phyloP scores from a whole-genome alignment of 1,140 invertebrate species.

The Liolophura sinensis region DNA sequence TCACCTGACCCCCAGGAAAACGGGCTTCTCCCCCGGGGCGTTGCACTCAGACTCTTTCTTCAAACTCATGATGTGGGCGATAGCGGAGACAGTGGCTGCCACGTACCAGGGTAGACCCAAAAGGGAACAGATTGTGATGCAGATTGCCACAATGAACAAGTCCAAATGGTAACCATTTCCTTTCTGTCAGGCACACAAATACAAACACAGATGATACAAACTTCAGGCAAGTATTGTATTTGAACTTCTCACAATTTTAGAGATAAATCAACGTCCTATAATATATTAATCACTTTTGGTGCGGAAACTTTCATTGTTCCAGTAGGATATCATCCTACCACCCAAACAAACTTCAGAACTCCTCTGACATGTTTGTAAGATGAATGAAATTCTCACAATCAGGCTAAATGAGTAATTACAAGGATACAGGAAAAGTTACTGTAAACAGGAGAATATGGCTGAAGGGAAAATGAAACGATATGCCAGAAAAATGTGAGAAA shows the following conservation, averaged over 20 bases:
- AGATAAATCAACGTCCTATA: neutral
- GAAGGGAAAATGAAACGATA: too few relatives aligned
- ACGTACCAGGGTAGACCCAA: conserved; percentile 95
- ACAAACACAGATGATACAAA: neutral
- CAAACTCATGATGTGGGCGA: conserved; percentile 97
- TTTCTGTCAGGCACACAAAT: conserved; percentile 70
- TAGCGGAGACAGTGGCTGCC: conserved; percentile 95
- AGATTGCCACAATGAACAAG: conserved; percentile 85
- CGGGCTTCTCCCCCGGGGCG: conserved; percentile 97
- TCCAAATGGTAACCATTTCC: conserved; percentile 98
- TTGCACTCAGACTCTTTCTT: conserved; percentile 96
- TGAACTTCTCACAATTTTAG: neutral
- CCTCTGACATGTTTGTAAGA: too few relatives aligned
- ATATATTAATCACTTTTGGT: neutral
- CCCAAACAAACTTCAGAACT: too few relatives aligned
- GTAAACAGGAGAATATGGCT: too few relatives aligned
- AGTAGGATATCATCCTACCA: too few relatives aligned
- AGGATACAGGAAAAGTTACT: too few relatives aligned
- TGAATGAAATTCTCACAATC: too few relatives aligned
- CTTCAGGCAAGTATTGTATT: neutral
- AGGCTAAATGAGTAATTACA: too few relatives aligned
- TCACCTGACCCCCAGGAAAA: conserved; percentile 86
- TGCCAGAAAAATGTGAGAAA: too few relatives aligned
- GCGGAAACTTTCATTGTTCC: neutral
- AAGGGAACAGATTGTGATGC: conserved; percentile 89